A percentile compares a stretch with the other conserved stretches of the same genome.
Evolutionary conservation across 2,797 vertebrate species (phyloP).

Genomic region (Pseudochaenichthys georgianus): DNA sequence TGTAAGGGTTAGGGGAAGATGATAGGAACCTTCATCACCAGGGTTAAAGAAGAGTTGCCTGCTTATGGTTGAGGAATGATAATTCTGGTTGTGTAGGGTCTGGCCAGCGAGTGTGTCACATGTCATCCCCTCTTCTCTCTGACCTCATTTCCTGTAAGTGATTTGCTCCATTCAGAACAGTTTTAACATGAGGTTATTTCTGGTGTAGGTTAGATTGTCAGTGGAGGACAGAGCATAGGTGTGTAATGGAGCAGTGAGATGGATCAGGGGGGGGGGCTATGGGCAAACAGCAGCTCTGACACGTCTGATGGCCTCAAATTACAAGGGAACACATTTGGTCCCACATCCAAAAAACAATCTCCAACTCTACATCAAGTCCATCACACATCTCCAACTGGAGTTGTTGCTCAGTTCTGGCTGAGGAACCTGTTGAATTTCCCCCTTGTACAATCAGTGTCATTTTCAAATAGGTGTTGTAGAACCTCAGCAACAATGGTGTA

Average conservation of each 20-base stretch:
- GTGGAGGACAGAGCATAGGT: slow-evolving; percentile 3
- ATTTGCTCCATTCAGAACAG: background rate
- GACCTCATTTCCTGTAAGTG: slow-evolving; percentile 4
- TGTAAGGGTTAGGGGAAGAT: no score
- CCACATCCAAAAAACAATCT: slow-evolving; percentile 7
- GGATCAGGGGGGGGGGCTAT: background rate
- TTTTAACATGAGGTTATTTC: background rate
- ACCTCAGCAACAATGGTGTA: background rate
- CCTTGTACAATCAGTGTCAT: background rate
- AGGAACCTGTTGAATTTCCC: no score
- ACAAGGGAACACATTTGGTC: slow-evolving; percentile 10
- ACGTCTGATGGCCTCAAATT: background rate
- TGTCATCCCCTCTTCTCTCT: background rate
- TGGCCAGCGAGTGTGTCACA: background rate
- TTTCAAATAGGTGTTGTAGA: background rate
- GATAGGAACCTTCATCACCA: background rate
- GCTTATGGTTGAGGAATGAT: background rate
- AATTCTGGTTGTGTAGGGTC: no score
- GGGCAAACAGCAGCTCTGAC: background rate
- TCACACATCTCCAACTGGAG: background rate
- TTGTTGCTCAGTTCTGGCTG: background rate
- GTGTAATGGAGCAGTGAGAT: background rate
- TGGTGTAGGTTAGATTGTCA: background rate
- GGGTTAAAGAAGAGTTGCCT: background rate
- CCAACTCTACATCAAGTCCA: slow-evolving; percentile 9